Conservation (phyloP, 2,888 invertebrate species). For the Parnassius glacialis region DNA sequence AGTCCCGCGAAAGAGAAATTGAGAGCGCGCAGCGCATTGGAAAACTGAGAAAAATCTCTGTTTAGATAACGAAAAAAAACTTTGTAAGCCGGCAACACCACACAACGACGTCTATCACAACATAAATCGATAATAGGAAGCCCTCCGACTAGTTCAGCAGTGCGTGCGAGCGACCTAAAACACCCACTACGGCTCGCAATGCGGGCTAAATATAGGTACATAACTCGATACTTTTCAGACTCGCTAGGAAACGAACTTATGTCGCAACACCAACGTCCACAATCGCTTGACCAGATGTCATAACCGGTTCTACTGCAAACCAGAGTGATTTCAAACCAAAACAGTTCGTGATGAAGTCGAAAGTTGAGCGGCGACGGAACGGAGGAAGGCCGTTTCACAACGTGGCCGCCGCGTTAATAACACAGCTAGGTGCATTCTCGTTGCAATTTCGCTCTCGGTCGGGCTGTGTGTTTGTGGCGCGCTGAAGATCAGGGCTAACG, state of each 20-base stretch:
- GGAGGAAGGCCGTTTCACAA: slow-evolving; percentile 64
- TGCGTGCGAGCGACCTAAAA: slow-evolving; percentile 80
- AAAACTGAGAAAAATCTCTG: slow-evolving; percentile 59
- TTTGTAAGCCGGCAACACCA: slow-evolving; percentile 50
- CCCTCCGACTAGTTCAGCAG: slow-evolving; percentile 80
- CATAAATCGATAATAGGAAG: slow-evolving; percentile 80
- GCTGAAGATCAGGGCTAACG: slow-evolving; percentile 82
- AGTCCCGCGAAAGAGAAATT: slow-evolving; percentile 60
- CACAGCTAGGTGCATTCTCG: slow-evolving; percentile 80
- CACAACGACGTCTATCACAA: slow-evolving; percentile 58
- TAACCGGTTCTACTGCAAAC: slow-evolving; percentile 60
- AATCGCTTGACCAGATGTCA: slow-evolving; percentile 68
- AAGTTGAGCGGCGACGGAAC: slow-evolving; percentile 37
- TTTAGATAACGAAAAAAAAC: slow-evolving; percentile 41
- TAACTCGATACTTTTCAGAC: slow-evolving; percentile 57
- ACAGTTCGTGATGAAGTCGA: slow-evolving; percentile 40
- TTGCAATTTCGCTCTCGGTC: slow-evolving; percentile 81
- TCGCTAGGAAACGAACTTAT: slow-evolving; percentile 66
- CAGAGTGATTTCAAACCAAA: slow-evolving; percentile 49
- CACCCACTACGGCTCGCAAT: slow-evolving; percentile 74
- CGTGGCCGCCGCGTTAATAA: slow-evolving; percentile 65
- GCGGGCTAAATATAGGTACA: slow-evolving; percentile 76
- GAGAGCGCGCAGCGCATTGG: slow-evolving; percentile 44
- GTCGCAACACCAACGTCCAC: slow-evolving; percentile 70
- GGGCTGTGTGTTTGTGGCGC: slow-evolving; percentile 81